Evolutionary conservation across 53 echinoderm and acorn worm species (phyloP).

Genomic region (Stichopus horrens): DNA sequence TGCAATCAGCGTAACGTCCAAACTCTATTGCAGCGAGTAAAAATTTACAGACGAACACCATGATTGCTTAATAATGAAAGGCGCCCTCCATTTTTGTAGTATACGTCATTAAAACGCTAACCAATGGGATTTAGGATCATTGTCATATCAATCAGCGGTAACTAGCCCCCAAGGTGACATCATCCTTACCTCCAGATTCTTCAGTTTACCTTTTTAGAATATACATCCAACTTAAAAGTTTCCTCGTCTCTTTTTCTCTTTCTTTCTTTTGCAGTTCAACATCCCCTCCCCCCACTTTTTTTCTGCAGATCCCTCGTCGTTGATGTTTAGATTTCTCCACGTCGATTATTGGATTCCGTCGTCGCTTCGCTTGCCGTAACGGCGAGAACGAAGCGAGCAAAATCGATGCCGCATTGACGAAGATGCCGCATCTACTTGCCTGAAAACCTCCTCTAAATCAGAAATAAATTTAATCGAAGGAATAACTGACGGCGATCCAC

Average conservation of each 20-base stretch:
- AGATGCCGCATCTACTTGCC: conserved; percentile 42
- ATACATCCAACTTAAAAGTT: not conserved
- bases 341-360: conserved; percentile 43
- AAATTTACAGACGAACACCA: too few species aligned
- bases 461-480: conserved; percentile 44
- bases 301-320: conserved; percentile 1
- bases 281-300: not conserved
- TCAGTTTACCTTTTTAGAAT: not conserved
- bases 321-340: conserved; percentile 41
- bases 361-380: conserved; percentile 43
- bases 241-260: not conserved
- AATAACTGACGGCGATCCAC: conserved; percentile 39
- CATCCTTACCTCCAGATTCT: conserved; percentile 23
- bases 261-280: conserved; percentile 37
- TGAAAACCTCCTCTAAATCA: conserved; percentile 33
- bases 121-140: conserved; percentile 10
- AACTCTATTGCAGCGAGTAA: too few species aligned
- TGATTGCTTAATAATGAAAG: too few species aligned
- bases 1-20: too few species aligned
- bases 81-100: conserved; percentile 17
- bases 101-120: not conserved
- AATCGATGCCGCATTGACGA: conserved; percentile 31
- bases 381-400: conserved; percentile 39
- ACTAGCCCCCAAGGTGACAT: conserved; percentile 11
- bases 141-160: conserved; percentile 35